Evolutionary conservation across 2,113 vertebrate species (phyloP), one percentile per base, ranked within the genome.

Genomic region (Cyanoderma ruficeps): DNA sequence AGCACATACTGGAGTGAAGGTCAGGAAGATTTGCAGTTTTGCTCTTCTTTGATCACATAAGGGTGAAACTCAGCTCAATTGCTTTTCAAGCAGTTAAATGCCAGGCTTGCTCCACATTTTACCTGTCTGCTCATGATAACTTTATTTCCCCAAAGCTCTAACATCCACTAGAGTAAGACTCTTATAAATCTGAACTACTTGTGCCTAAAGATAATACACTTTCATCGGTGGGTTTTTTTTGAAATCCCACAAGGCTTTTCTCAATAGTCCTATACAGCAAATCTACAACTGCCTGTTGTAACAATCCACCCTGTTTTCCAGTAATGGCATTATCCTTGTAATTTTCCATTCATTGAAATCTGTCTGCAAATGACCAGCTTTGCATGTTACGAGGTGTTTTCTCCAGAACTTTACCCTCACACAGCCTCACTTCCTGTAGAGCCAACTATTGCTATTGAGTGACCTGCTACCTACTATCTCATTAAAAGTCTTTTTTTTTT

Each of bases 281-380:
- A 86, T 65, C 63, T 84, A 67, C 68, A 91, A 50, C 31, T 76
- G n/a, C 46, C 67, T 74, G 4, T 65, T 74, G 41, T 42, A 64
- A 52, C 41, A 56, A 17, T 87, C 72, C 64, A 47, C 72, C 16
- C 74, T 92, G 39, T 81, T 61, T 94, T 92, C 90, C 78, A 42
- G 37, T 92, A 94, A 83, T 41, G 77, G 53, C 42, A 11, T 84
- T 97, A 80, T 89, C 46, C 77, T 94, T 88, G 75, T 84, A 85
- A 90, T 94, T 97, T 96, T 97, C 93, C 91, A 92, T 83, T 94
- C 83, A 75, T 60, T 72, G 79, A 96, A 75, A 70, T 91, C 77
- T 97, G 68, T 93, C 88, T 96, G 87, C 52, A 79, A 93, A 90
- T 84, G 65, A 68, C 81, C 77, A 72, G 68, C 9, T 11, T 82